Base-by-base conservation (phyloP, 2,113 vertebrate genomes). In the Oncorhynchus mykiss region DNA sequence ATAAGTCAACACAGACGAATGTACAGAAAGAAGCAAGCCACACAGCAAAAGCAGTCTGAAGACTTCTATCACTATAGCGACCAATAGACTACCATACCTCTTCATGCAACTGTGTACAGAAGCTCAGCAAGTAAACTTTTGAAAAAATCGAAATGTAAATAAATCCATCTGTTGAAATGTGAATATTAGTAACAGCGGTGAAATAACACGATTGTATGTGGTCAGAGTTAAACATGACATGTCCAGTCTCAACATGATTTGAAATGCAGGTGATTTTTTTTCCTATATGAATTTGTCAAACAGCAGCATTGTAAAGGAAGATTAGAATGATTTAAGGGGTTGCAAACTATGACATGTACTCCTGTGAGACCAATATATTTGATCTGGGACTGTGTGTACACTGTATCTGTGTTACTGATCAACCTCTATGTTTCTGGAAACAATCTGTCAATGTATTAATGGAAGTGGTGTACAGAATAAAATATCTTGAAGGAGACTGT, bases 401-500 rank as follows among this genome's bases (percentile, higher is more conserved):
- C 68, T 70, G 68, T 48, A 39, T 25, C 25, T 64, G 59, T 34
- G 12, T 51, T 14, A 18, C 39, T 51, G n/a, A 72, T 11, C 29
- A 60, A 62, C 31, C 29, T 69, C 31, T 39, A 45, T 3, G 45
- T 49, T 24, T 70, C 7, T 24, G 18, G 45, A 20, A 54, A 62
- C 20, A 8, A 62, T 24, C 13, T 62, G 22, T 22, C 59, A 5
- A 8, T 62, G 59, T 9, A 22, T 62, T 68, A 18, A 68, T 39
- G 29, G 31, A 73, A 64, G 34, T n/a, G 1, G 18, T 34, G 31
- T 27, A 73, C 57, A 22, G 34, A 73, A 73, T 73, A 64, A 73
- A 73, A 25, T 27, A 7, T 13, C 4, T 73, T 11, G 57, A 73
- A 73, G 2, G 54, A 60, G 31, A 27, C 59, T 64, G 27, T 39